These are phyloP conservation scores for Tupaia chinensis DNA, from an alignment of 2,113 vertebrate species.

Conservation along the genomic window DNA sequence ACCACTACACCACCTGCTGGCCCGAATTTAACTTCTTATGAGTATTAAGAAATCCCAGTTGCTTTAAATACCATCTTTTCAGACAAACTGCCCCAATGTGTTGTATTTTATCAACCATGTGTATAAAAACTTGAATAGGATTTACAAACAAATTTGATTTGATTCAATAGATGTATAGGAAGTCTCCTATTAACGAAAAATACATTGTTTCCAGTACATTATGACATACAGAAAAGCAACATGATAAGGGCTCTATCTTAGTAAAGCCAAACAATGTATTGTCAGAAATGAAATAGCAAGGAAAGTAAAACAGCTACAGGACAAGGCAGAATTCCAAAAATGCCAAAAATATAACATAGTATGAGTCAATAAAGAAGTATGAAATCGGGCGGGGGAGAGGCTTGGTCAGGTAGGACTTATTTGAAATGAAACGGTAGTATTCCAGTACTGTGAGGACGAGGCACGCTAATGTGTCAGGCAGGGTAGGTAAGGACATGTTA, in stretches of 20 bases:
- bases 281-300: conserved; percentile 15
- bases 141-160: conserved; percentile 31
- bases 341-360: not conserved
- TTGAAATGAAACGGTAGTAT: not conserved
- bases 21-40: not conserved
- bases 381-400: too few species aligned
- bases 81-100: conserved; percentile 9
- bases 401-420: not conserved
- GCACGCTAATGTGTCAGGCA: not conserved
- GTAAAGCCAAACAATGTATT: not conserved
- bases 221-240: not conserved
- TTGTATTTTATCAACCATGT: not conserved
- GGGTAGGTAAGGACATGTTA: not conserved
- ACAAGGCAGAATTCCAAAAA: conserved; percentile 21
- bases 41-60: conserved; percentile 35
- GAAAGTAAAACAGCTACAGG: conserved; percentile 20
- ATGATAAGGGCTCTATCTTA: not conserved
- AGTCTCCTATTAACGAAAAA: not conserved
- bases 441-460: not conserved
- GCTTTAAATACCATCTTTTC: conserved; percentile 35
- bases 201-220: not conserved
- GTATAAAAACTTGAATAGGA: not conserved
- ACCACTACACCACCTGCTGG: too few species aligned
- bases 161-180: not conserved
- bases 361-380: not conserved